Conservation (phyloP, 2,797 vertebrate species). For the Oophaga sylvatica region DNA sequence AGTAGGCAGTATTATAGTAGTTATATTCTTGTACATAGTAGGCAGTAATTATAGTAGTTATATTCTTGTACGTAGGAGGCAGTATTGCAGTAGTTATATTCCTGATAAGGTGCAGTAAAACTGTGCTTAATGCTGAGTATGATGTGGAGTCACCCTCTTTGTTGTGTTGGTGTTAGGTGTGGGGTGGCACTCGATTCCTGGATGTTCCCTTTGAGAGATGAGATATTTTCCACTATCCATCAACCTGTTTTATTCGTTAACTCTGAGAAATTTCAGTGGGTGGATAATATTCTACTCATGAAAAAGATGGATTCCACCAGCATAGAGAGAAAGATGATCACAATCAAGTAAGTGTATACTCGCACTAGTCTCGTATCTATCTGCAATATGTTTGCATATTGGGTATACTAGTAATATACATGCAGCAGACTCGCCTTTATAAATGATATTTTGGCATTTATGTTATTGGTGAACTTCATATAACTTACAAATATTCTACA, state of each 20-base stretch:
- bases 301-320: conserved; percentile 78
- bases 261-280: conserved; percentile 92
- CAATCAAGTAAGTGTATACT: conserved; percentile 82
- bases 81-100: not conserved
- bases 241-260: conserved; percentile 96
- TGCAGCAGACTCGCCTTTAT: not conserved
- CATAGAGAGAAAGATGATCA: conserved; percentile 92
- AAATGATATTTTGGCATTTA: too few species aligned
- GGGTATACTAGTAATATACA: not conserved
- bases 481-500: too few species aligned
- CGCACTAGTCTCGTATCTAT: not conserved
- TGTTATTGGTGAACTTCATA: too few species aligned
- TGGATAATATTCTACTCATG: conserved; percentile 83
- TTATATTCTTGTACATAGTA: not conserved
- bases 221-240: conserved; percentile 79
- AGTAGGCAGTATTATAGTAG: not conserved
- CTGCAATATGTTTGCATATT: not conserved
- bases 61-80: not conserved
- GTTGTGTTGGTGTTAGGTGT: conserved; percentile 76
- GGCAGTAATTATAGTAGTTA: conserved; percentile 5
- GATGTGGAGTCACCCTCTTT: not conserved
- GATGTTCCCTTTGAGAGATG: conserved; percentile 89
- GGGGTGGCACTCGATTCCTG: conserved; percentile 89
- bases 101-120: not conserved
- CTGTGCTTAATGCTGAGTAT: not conserved